phyloP scores from a whole-genome alignment of 2,888 invertebrate species.

The Cephonodes hylas region DNA sequence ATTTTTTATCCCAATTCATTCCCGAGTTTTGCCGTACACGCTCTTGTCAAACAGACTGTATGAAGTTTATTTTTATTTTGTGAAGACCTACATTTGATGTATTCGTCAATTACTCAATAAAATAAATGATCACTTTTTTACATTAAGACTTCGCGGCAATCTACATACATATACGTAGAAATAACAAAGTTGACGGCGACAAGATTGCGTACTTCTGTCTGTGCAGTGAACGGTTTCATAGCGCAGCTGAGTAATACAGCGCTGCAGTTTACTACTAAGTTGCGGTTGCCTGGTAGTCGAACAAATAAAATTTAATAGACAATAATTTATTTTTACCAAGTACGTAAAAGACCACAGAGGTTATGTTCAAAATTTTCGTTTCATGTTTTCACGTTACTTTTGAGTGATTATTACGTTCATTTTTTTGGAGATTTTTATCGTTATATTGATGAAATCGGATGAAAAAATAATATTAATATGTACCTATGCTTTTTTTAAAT shows the following conservation, averaged over 20 bases:
- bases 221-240: constrained; percentile 29
- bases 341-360: neutral
- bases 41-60: no score
- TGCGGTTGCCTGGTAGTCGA: neutral
- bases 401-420: neutral
- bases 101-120: neutral
- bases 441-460: neutral
- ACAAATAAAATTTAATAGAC: neutral
- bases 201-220: neutral
- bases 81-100: no score
- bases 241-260: constrained; percentile 13
- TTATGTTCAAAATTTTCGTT: neutral
- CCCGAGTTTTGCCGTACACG: no score
- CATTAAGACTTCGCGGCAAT: neutral
- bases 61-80: no score
- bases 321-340: neutral
- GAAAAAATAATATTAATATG: no score
- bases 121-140: neutral
- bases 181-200: neutral
- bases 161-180: neutral
- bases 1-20: no score
- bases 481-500: no score
- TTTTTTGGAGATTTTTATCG: no score
- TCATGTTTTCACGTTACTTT: neutral
- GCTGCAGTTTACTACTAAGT: neutral